Evolutionary conservation across 2,797 vertebrate genomes (phyloP), one percentile per base, ranked within the genome.

Genomic region (Hyperoplus immaculatus): DNA sequence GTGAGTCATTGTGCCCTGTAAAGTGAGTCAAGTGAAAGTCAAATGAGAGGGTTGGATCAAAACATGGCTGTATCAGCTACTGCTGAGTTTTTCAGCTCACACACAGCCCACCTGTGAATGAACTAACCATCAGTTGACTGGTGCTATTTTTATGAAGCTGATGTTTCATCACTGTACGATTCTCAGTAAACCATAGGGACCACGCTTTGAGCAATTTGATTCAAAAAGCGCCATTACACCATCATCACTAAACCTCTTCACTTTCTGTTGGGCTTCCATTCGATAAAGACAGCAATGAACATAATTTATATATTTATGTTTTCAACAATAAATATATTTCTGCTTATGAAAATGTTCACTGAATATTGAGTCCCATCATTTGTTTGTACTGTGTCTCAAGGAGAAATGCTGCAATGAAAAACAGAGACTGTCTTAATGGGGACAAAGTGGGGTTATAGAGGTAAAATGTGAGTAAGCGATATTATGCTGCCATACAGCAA

Each of bases 241-340:
- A 76, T 84, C 78, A 82, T 84, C 78, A 82, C 75, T 53, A 69
- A 84, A 80, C 58, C 77, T 85, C 82, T 72, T 78, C 69, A 55
- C 60, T 66, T 87, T 75, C 64, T 63, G 82, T 77, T 71, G 73
- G 84, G 60, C 71, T 84, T 88, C 77, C 76, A 53, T 87, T 90
- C 78, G 84, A 87, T 88, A 87, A 88, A 80, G 73, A 89, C 85
- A 83, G 74, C 75, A 87, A 83, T 84, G 84, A 90, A 88, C 86
- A 88, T 93, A 94, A 93, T 94, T 94, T 93, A 93, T 94, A 92
- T 94, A 94, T 94, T 93, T 94, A 94, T 94, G 93, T 92, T 94
- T 93, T 93, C 80, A 89, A 90, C 87, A 94, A 93, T 94, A 94
- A 93, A 94, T 85, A 86, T 89, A 91, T 93, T 93, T 93, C 89